phyloP scores from a whole-genome alignment of 2,797 vertebrate genomes.

The Limosa lapponica region DNA sequence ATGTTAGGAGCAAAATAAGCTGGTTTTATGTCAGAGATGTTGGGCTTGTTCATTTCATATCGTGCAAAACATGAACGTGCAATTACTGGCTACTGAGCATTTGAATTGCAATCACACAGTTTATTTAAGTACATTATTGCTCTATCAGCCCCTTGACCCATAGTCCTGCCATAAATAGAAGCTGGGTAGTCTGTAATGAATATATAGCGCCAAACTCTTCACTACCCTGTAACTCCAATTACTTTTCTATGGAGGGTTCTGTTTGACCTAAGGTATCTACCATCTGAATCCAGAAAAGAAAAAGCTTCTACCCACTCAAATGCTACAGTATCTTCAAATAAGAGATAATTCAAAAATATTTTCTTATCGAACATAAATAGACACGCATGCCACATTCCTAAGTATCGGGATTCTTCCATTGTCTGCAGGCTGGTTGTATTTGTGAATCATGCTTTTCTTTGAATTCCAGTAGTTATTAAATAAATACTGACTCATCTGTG shows the following conservation, averaged over 20 bases:
- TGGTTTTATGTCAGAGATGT: slow-evolving; percentile 22
- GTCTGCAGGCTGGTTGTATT: slow-evolving; percentile 29
- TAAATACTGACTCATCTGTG: slow-evolving; percentile 63
- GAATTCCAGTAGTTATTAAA: slow-evolving; percentile 64
- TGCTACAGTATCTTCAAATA: slow-evolving; percentile 22
- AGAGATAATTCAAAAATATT: slow-evolving; percentile 32
- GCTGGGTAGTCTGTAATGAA: not conserved
- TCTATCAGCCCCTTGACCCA: slow-evolving; percentile 25
- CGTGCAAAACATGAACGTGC: not conserved
- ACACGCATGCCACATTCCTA: not conserved
- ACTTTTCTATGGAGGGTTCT: not conserved
- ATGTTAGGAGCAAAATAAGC: slow-evolving; percentile 50
- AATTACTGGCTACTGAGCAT: slow-evolving; percentile 46
- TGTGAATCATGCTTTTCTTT: slow-evolving; percentile 47
- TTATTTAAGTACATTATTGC: slow-evolving; percentile 38
- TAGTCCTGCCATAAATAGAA: slow-evolving; percentile 9
- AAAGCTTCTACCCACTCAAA: not conserved
- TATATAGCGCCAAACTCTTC: not conserved
- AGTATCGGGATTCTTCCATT: not conserved
- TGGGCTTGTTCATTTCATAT: slow-evolving; percentile 3
- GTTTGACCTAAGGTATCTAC: not conserved
- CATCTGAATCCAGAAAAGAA: not conserved
- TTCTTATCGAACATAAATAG: slow-evolving; percentile 58
- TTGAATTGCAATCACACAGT: slow-evolving; percentile 48
- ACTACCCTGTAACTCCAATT: not conserved